phyloP scores from a whole-genome alignment of 2,797 vertebrate species.

The Selene dorsalis region DNA sequence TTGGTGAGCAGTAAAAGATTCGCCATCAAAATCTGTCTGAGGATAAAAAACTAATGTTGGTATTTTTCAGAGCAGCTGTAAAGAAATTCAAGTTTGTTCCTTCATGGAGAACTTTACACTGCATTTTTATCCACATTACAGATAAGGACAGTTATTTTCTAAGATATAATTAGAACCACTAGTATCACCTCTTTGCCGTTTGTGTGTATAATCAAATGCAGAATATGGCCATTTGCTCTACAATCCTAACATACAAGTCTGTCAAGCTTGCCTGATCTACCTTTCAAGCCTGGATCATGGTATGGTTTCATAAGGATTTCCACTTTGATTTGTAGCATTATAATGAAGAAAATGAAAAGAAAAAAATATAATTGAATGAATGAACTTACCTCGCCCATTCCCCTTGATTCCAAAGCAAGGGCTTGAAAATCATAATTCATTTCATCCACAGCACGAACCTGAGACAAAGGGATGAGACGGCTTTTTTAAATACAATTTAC shows the following conservation, averaged over 20 bases:
- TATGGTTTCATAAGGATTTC: neutral
- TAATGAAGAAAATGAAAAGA: neutral
- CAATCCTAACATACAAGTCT: neutral
- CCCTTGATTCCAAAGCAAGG: constrained; percentile 97
- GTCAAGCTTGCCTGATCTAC: neutral
- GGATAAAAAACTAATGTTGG: neutral
- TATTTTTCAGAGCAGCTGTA: neutral
- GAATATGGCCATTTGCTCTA: neutral
- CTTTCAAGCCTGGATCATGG: neutral
- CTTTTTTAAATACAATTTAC: neutral
- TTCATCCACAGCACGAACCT: constrained; percentile 95
- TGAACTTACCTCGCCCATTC: constrained; percentile 95
- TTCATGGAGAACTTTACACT: neutral
- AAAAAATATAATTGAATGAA: neutral
- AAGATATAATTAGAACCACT: neutral
- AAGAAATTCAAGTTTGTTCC: neutral
- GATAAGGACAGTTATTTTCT: neutral
- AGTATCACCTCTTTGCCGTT: neutral
- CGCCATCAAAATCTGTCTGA: neutral
- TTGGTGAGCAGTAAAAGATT: neutral
- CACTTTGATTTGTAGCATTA: neutral
- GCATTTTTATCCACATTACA: neutral
- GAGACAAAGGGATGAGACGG: constrained; percentile 38
- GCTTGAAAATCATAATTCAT: constrained; percentile 99
- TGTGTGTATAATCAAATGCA: neutral